phyloP scores from a whole-genome alignment of 92 coral and sea anemone species.

The Desmophyllum pertusum region DNA sequence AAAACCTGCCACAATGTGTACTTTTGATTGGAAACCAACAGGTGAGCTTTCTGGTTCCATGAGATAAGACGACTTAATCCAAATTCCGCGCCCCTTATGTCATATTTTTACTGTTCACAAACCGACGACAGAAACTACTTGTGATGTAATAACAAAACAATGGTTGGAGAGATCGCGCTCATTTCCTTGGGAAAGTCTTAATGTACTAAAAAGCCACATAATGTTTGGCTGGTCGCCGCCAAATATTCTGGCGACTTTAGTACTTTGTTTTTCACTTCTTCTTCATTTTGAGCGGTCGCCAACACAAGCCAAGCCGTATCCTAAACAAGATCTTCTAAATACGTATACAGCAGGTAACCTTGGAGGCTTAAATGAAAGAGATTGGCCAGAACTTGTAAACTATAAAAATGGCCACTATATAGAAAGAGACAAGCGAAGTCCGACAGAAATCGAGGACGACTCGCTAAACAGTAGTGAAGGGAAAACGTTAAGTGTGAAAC shows the following conservation, averaged over 20 bases:
- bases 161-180: slow-evolving; percentile 74
- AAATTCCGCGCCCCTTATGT: slow-evolving; percentile 80
- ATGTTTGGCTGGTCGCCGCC: slow-evolving; percentile 97
- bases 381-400: slow-evolving; percentile 60
- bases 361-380: slow-evolving; percentile 52
- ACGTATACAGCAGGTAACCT: slow-evolving; percentile 67
- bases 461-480: slow-evolving; percentile 56
- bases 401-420: slow-evolving; percentile 34
- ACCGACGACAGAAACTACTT: slow-evolving; percentile 58
- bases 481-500: slow-evolving; percentile 52
- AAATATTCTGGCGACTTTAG: slow-evolving; percentile 65
- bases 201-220: slow-evolving; percentile 83
- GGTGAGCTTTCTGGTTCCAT: slow-evolving; percentile 61
- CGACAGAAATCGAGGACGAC: slow-evolving; percentile 59
- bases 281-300: slow-evolving; percentile 47
- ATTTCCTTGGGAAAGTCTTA: slow-evolving; percentile 63
- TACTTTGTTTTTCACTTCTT: slow-evolving; percentile 46
- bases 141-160: slow-evolving; percentile 92
- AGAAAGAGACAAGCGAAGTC: slow-evolving; percentile 55
- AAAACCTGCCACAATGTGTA: slow-evolving; percentile 67
- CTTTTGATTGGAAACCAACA: slow-evolving; percentile 69
- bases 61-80: slow-evolving; percentile 81
- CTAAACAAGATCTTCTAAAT: slow-evolving; percentile 57
- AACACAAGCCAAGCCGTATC: slow-evolving; percentile 75
- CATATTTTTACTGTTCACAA: slow-evolving; percentile 53